phyloP scores from a whole-genome alignment of 1,140 invertebrate genomes.

The Bacillus rossius region DNA sequence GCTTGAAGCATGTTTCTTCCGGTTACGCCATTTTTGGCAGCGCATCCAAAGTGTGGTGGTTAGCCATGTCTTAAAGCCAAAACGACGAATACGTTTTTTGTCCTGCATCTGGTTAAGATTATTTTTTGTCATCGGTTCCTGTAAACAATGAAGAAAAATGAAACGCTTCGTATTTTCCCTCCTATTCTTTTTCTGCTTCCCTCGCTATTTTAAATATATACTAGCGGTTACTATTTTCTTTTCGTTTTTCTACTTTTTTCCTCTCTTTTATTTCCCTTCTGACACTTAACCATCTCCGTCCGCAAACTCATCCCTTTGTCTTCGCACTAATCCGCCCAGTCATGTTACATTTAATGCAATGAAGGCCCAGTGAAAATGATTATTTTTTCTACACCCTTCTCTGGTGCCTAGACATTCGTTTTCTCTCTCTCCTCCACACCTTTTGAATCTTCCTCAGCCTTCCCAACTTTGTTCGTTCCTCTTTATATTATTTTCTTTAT shows the following conservation, averaged over 20 bases:
- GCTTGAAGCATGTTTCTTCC: too few relatives aligned
- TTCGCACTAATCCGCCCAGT: constrained; percentile 4
- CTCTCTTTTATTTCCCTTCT: not conserved
- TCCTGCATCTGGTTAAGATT: too few relatives aligned
- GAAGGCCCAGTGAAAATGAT: constrained; percentile 14
- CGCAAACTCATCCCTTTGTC: constrained; percentile 5
- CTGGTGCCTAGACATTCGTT: not conserved
- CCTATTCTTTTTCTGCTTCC: not conserved
- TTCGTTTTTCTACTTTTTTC: constrained; percentile 5
- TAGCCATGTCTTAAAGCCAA: too few relatives aligned
- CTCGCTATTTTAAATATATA: constrained; percentile 10
- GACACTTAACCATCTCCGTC: not conserved
- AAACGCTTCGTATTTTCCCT: not conserved
- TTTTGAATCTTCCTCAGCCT: too few relatives aligned
- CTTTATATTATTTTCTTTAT: too few relatives aligned
- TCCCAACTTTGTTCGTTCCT: too few relatives aligned
- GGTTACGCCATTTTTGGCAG: too few relatives aligned
- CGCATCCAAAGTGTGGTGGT: too few relatives aligned
- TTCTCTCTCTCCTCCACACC: not conserved
- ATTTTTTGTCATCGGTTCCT: constrained; percentile 2
- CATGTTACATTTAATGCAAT: constrained; percentile 18
- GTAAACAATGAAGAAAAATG: not conserved
- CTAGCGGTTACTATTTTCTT: constrained; percentile 2
- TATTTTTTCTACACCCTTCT: constrained; percentile 5
- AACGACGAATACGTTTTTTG: too few relatives aligned